Base-by-base conservation (phyloP, 2,113 vertebrate genomes). In the Nycticebus coucang region DNA sequence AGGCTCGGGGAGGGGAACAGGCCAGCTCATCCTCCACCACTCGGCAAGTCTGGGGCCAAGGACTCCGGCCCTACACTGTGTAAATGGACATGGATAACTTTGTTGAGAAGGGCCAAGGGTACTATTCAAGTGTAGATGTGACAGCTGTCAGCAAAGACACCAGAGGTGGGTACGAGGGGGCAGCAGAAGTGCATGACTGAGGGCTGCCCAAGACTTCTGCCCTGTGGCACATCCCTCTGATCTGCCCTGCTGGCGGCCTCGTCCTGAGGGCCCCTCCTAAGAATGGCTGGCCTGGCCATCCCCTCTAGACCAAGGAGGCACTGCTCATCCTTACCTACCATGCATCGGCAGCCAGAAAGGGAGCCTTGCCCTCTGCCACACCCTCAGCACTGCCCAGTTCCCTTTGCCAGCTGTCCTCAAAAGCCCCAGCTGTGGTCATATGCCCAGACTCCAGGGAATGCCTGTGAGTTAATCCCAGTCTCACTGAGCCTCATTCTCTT, bases 271-370 rank as follows among this genome's bases (percentile, higher is more conserved):
- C 37, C 2, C 33, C 35, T 11, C 3, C 7, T 5, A 3, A 41
- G n/a, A 35, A 30, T 0, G 15, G 57, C 50, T 21, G 30, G 95
- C 71, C 17, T 22, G 62, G 35, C 53, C 19, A 14, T 30, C 78
- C 30, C 18, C 69, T 1, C 0, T 7, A 33, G 15, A 28, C 53
- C 7, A 12, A 75, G 45, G n/a, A 22, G 37, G 37, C 26, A 35
- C 19, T 10, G 2, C 28, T 7, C 35, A 6, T 17, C 59, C n/a
- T 22, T 1, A 12, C 41, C 28, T 19, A 19, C 19, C 13, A 0
- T 2, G 15, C 13, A n/a, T 3, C 26, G 21, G 10, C 24, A 28
- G 60, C 2, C 0, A 5, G 45, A 4, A 11, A 21, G 0, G 5
- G 59, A 19, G 79, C 13, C 12, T 8, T 26, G 11, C 45, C n/a